Percentiles rank a stretch among this genome's conserved stretches.
These are phyloP conservation scores for Chromis chromis DNA, from an alignment of 2,797 vertebrate genomes.

Conservation along the genomic window DNA sequence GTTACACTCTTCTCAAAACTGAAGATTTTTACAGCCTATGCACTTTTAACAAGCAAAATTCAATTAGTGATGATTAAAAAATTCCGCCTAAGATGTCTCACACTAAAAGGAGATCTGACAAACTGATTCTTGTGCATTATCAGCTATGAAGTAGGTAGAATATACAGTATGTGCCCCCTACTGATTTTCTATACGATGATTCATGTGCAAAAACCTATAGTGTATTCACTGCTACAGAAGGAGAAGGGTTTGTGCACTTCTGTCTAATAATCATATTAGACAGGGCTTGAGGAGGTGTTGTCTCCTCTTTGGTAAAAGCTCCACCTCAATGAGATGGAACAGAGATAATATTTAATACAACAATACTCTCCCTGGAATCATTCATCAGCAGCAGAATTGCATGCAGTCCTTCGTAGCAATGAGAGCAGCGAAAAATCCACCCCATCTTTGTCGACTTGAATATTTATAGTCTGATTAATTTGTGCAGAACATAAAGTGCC, in stretches of 20 bases:
- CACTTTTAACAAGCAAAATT: constrained; percentile 17
- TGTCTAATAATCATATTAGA: constrained; percentile 38
- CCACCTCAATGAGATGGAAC: constrained; percentile 15
- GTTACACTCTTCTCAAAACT: not conserved
- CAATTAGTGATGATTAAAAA: not conserved
- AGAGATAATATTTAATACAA: constrained; percentile 46
- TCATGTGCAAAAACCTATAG: constrained; percentile 8
- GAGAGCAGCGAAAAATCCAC: constrained; percentile 18
- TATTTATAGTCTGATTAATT: constrained; percentile 14
- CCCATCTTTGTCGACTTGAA: constrained; percentile 11
- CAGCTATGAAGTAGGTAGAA: not conserved
- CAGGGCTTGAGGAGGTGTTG: constrained; percentile 10
- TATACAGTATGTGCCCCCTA: not conserved
- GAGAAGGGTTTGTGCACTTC: not conserved
- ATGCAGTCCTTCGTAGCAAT: constrained; percentile 14
- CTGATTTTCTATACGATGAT: constrained; percentile 8
- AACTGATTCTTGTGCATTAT: constrained; percentile 11
- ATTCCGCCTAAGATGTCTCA: constrained; percentile 9
- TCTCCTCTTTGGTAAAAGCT: constrained; percentile 35
- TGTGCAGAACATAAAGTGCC: not conserved
- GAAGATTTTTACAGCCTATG: not conserved
- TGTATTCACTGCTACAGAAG: constrained; percentile 2
- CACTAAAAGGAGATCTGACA: not conserved
- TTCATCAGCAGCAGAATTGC: constrained; percentile 18
- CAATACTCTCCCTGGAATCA: constrained; percentile 21